Evolutionary conservation across 2,888 invertebrate species (phyloP).

Genomic region (Dolichomitus sp.): DNA sequence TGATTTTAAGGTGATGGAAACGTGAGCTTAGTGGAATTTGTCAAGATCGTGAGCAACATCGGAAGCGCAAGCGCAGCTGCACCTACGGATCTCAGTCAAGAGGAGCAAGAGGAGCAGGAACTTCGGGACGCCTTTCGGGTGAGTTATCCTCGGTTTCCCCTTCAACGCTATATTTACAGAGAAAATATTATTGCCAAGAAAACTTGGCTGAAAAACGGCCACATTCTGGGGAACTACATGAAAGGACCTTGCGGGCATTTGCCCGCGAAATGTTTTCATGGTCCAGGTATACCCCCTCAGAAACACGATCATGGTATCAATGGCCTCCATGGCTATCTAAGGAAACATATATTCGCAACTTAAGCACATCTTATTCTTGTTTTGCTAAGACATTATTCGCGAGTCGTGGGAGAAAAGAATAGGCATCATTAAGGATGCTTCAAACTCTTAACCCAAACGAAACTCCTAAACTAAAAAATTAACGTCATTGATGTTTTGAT

Average conservation of each 20-base stretch:
- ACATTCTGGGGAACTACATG: background rate
- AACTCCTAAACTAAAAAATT: too few species aligned
- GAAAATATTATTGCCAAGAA: conserved; percentile 51
- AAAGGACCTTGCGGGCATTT: conserved; percentile 15
- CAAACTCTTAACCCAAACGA: too few species aligned
- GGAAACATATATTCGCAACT: conserved; percentile 29
- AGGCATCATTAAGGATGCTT: too few species aligned
- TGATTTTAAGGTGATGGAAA: conserved; percentile 91
- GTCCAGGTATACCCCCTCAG: background rate
- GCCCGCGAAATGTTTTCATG: background rate
- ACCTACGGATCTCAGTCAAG: conserved; percentile 90
- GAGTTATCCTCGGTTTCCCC: conserved; percentile 57
- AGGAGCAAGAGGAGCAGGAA: conserved; percentile 94
- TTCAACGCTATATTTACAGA: conserved; percentile 41
- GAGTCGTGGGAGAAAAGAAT: too few species aligned
- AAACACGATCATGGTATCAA: conserved; percentile 44
- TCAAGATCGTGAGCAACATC: conserved; percentile 93
- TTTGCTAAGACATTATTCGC: too few species aligned
- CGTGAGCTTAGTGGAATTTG: conserved; percentile 96
- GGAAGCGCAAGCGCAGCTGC: conserved; percentile 89
- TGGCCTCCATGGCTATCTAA: background rate
- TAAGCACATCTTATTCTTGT: background rate
- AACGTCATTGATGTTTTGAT: too few species aligned
- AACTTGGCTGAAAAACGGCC: conserved; percentile 41
- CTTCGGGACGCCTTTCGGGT: conserved; percentile 95